Base-by-base conservation (phyloP, 2,797 vertebrate genomes). In the Muscicapa striata region DNA sequence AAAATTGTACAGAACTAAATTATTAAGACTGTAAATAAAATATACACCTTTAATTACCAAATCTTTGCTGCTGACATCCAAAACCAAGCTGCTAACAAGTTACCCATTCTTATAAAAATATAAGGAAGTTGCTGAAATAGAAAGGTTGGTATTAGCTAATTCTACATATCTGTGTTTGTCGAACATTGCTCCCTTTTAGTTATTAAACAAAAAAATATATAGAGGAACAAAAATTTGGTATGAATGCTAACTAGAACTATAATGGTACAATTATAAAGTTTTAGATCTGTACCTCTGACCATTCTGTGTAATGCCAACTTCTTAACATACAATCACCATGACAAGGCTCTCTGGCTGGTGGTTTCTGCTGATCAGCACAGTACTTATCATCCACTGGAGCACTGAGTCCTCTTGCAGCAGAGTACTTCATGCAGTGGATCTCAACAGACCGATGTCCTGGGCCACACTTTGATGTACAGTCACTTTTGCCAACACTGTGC, bases 271-370 rank as follows among this genome's bases (percentile, higher is more conserved):
- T 26, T 45, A 68, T 2, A 55, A 72, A 26, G 11, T 40, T 68
- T 73, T 79, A 69, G 52, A 82, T 87, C 24, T 57, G 74, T 97
- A 99, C 99, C 99, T 99, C 98, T 86, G 99, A 99, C 99, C 99
- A 99, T 83, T 98, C 98, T 16, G 98, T 98, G 97, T 99, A 99
- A 94, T 98, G 99, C 99, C 99, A 99, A 85, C 98, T 99, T 94
- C 98, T 97, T 40, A 98, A 97, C 66, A 98, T 97, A 95, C 99
- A 99, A 96, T 98, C 98, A 23, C 99, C 99, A 4, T 98, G 98
- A 94, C 99, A 99, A 36, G 97, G 52, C 92, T 99, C 99, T 89
- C 99, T 98, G 59, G 81, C 89, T 41, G 98, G 98, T 76, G 99
- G 99, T 91, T 99, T 99, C 66, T 94, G 77, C 5, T 98, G 96